Conservation (phyloP, 1,140 invertebrate genomes). For the Subanguina moxae region DNA sequence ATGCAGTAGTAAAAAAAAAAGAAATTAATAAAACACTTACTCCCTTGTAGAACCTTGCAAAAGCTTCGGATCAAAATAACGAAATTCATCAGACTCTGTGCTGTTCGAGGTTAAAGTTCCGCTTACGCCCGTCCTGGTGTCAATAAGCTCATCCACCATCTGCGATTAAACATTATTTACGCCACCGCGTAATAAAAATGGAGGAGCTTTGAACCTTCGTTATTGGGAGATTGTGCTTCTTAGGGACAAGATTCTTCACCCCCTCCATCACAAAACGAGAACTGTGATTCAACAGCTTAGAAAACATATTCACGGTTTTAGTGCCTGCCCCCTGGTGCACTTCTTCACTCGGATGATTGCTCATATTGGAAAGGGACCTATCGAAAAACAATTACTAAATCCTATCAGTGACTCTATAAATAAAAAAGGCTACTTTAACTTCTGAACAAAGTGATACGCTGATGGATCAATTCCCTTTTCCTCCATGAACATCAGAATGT, state of each 20-base stretch:
- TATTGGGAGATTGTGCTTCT: constrained; percentile 87
- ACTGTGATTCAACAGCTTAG: constrained; percentile 89
- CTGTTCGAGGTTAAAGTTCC: constrained; percentile 67
- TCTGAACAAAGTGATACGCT: constrained; percentile 52
- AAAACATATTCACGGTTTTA: constrained; percentile 95
- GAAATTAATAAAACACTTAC: constrained; percentile 30
- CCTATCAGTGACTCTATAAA: constrained; percentile 9
- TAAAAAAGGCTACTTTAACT: constrained; percentile 27
- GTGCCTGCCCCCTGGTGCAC: constrained; percentile 79
- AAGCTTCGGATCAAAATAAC: constrained; percentile 86
- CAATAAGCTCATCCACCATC: constrained; percentile 85
- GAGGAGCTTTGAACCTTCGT: constrained; percentile 66
- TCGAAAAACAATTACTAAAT: constrained; percentile 18
- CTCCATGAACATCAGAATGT: constrained; percentile 35
- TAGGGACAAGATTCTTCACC: constrained; percentile 96
- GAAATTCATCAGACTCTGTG: constrained; percentile 77
- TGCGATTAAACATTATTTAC: constrained; percentile 23
- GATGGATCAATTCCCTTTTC: constrained; percentile 39
- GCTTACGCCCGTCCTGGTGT: constrained; percentile 59
- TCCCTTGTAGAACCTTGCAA: constrained; percentile 69
- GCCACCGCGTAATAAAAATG: no score
- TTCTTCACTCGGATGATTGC: constrained; percentile 29
- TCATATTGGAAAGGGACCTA: constrained; percentile 10
- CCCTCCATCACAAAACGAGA: constrained; percentile 99
- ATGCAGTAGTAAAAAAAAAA: constrained; percentile 2